Percentiles rank a stretch among this genome's conserved stretches.
These are phyloP conservation scores for Sebastes umbrosus DNA, from an alignment of 2,797 vertebrate genomes.

Conservation along the genomic window DNA sequence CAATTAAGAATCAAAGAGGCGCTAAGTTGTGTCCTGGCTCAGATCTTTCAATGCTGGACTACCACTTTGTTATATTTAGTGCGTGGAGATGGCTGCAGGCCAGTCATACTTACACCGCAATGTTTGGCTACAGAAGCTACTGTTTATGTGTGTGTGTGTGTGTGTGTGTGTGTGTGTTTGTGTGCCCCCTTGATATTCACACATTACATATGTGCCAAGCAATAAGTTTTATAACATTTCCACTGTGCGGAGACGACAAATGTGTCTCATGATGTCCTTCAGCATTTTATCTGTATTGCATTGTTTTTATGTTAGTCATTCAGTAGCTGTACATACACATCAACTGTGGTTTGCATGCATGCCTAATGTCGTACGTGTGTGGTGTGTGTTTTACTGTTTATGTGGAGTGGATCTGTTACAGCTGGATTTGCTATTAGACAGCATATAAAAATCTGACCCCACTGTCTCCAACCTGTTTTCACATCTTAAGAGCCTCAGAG, in stretches of 20 bases:
- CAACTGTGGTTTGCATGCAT: background rate
- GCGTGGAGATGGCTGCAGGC: slow-evolving; percentile 29
- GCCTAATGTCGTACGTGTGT: slow-evolving; percentile 18
- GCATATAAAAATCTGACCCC: slow-evolving; percentile 65
- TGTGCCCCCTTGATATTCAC: background rate
- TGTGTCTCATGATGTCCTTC: background rate
- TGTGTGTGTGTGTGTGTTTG: background rate
- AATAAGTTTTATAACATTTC: background rate
- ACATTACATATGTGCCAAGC: background rate
- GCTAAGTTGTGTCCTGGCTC: slow-evolving; percentile 56
- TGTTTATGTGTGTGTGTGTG: background rate
- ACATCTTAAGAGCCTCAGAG: slow-evolving; percentile 32
- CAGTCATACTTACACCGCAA: slow-evolving; percentile 39
- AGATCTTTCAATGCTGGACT: slow-evolving; percentile 65
- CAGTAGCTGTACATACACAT: background rate
- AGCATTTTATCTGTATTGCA: background rate
- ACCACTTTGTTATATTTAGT: slow-evolving; percentile 54
- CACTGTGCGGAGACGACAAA: background rate
- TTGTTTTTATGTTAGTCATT: background rate
- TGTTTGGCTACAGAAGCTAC: slow-evolving; percentile 11
- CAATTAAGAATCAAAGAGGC: slow-evolving; percentile 59
- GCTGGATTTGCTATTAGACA: slow-evolving; percentile 71
- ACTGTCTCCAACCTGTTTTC: slow-evolving; percentile 60
- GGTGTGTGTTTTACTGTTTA: slow-evolving; percentile 40
- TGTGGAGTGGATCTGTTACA: slow-evolving; percentile 59